Base-by-base conservation (phyloP, 2,888 invertebrate species). In the Meghimatium bilineatum region DNA sequence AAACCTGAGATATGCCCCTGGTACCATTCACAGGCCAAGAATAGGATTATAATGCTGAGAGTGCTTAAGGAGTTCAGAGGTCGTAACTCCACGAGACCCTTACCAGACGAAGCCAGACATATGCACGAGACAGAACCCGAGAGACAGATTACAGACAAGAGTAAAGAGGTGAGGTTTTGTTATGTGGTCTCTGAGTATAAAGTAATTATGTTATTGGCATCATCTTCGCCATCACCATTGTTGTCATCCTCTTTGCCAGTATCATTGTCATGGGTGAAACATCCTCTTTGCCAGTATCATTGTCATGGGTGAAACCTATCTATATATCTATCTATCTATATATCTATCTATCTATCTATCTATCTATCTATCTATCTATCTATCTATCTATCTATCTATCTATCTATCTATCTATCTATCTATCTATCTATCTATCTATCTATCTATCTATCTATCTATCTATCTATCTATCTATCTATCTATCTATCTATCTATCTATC, bases 21-120 rank as follows among this genome's bases (percentile, higher is more conserved):
- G n/a, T n/a, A n/a, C n/a, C 26, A 6, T 17, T 69, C 91, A 17
- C 89, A 93, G 93, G 92, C 93, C 14, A 92, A 92, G 86, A 92
- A 91, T 87, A 92, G 91, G 87, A 91, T 93, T 87, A 91, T 92
- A 84, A 93, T 93, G 93, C 86, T 93, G 87, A 92, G 92, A 82
- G 92, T 93, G n/a, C 87, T 93, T 66, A 91, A 91, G 86, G 92
- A 93, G 72, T 89, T 93, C 77, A 89, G 91, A 81, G 90, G 90
- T 26, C 90, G 91, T 71, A 89, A 91, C 79, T 87, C 89, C 49
- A 90, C 90, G 76, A 88, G 90, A 74, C 91, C 90, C 26, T 89
- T 90, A 63, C 87, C 89, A 0, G 92, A 91, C 63, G 91, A 91
- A 84, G 87, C 89, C 8, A 87, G 87, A 26, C 89, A 88, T 69